Evolutionary conservation across 2,797 vertebrate species (phyloP).

Genomic region (Anomalospiza imberbis): DNA sequence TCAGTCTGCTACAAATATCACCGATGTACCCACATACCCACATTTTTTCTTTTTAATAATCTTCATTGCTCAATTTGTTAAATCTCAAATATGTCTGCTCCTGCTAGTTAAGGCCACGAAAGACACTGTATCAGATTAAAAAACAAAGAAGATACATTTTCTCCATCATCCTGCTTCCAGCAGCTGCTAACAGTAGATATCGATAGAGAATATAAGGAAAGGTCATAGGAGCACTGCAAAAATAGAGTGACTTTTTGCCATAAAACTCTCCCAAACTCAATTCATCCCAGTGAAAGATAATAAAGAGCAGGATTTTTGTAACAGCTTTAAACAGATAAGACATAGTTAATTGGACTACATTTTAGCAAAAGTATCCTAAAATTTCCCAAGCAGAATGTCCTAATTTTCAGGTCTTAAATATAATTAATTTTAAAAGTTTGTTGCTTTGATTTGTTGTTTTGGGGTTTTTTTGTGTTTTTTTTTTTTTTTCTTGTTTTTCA

Average conservation of each 20-base stretch:
- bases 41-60: neutral
- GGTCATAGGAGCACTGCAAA: neutral
- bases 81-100: neutral
- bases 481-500: neutral
- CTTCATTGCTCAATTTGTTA: neutral
- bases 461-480: neutral
- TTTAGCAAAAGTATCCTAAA: neutral
- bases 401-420: neutral
- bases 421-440: neutral
- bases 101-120: neutral
- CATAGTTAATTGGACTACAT: neutral
- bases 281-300: neutral
- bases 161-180: neutral
- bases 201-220: neutral
- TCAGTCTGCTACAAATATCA: neutral
- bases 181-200: neutral
- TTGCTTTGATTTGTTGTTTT: neutral
- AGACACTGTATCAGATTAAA: neutral
- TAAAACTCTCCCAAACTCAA: neutral
- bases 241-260: neutral
- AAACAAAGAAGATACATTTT: neutral
- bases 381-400: neutral
- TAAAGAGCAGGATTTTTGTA: neutral
- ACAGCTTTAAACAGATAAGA: neutral
- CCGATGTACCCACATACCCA: neutral